Conservation (phyloP, 2,113 vertebrate species). For the Sisor rabdophorus region DNA sequence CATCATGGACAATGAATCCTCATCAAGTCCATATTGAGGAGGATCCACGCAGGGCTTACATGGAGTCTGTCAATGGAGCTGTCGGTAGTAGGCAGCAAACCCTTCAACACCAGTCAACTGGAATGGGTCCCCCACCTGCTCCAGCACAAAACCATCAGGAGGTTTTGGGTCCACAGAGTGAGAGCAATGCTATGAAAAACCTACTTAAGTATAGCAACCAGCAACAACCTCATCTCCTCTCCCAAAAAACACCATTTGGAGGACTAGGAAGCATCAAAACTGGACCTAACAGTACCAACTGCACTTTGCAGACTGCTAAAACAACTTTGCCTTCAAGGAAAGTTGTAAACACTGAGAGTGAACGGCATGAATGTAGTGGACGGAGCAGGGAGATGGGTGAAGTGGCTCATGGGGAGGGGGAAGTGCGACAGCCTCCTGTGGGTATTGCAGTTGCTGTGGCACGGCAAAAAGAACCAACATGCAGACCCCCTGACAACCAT, state of each 20-base stretch:
- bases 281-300: slow-evolving; percentile 71
- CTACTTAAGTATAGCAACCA: slow-evolving; percentile 94
- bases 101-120: slow-evolving; percentile 55
- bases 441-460: slow-evolving; percentile 92
- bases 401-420: slow-evolving; percentile 71
- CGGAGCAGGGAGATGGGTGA: slow-evolving; percentile 80
- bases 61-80: slow-evolving; percentile 76
- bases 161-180: slow-evolving; percentile 72
- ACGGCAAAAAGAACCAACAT: slow-evolving; percentile 82
- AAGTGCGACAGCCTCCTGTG: slow-evolving; percentile 91
- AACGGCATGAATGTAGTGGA: slow-evolving; percentile 81
- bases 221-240: slow-evolving; percentile 83
- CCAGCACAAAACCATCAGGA: slow-evolving; percentile 72
- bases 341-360: slow-evolving; percentile 70
- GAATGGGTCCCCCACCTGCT: slow-evolving; percentile 58
- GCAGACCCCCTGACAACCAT: slow-evolving; percentile 69
- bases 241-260: slow-evolving; percentile 85
- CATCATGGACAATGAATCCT: slow-evolving; percentile 80
- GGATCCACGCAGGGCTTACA: slow-evolving; percentile 81
- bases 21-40: slow-evolving; percentile 74
- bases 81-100: slow-evolving; percentile 51
- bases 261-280: slow-evolving; percentile 82
- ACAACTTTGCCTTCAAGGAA: slow-evolving; percentile 71
- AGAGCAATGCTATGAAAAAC: slow-evolving; percentile 91
- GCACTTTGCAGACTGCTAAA: slow-evolving; percentile 79